Base-by-base conservation (phyloP, 2,113 vertebrate species). In the Poecilia latipinna region DNA sequence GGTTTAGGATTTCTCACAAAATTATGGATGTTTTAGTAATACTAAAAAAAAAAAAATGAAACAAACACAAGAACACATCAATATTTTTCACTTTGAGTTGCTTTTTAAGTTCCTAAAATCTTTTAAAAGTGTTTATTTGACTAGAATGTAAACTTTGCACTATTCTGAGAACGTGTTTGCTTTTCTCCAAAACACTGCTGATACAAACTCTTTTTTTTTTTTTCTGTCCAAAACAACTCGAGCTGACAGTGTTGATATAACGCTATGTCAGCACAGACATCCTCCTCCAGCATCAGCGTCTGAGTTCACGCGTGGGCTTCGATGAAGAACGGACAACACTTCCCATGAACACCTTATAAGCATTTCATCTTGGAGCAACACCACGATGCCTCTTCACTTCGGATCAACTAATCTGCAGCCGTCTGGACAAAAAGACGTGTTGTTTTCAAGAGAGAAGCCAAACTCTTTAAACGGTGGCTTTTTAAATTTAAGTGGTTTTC, bases 381-480 rank as follows among this genome's bases (percentile, higher is more conserved):
- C 17, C 0, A 3, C 51, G 68, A 35, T 72, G 77, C 63, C 68
- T 29, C 28, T 35, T 32, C 68, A 29, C 28, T 32, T 32, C 11
- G 12, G 6, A 75, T 73, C 32, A 33, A 81, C 32, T 37, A 13
- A 65, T 77, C 62, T 78, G 31, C 33, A 11, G 64, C 4, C 61
- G 63, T 68, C n/a, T 70, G 60, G 68, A 83, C 32, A 26, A 88
- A 13, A 80, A 65, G 74, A 19, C 26, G 68, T 39, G 10, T 61
- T 22, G 42, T 44, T 42, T 48, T 51, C 22, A 63, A 37, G 71
- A 81, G 62, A 60, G 26, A 44, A 74, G 61, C 17, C 48, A 72
- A 80, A 88, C 32, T 44, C 62, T 73, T 32, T 69, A 39, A 89
- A 90, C 71, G 62, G 19, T 35, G 37, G 39, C 7, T 63, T 61